Conservation (phyloP, 1,140 invertebrate genomes). For the Lepeophtheirus salmonis region DNA sequence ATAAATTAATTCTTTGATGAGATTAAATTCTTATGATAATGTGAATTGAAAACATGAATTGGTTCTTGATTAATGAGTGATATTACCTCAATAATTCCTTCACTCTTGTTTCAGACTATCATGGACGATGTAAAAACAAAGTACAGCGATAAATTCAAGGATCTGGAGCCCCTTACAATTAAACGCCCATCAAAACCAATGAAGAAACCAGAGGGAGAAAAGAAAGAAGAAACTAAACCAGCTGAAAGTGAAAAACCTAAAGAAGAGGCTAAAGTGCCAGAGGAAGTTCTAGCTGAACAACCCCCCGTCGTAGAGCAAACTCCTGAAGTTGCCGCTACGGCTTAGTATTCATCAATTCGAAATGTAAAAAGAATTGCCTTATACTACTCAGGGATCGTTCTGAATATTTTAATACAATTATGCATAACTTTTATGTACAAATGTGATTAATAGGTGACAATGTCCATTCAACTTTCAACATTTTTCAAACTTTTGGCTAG, state of each 20-base stretch:
- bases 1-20: not conserved
- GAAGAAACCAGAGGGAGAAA: not conserved
- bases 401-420: too few species aligned
- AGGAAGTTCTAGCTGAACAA: not conserved
- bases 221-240: constrained; percentile 3
- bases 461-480: too few species aligned
- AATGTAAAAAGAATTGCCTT: too few species aligned
- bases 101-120: not conserved
- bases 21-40: not conserved
- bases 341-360: too few species aligned
- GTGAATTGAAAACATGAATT: not conserved
- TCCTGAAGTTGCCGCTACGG: not conserved
- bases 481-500: too few species aligned
- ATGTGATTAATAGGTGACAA: too few species aligned
- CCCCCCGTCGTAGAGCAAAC: not conserved
- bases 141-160: constrained; percentile 13
- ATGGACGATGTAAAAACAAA: constrained; percentile 8
- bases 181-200: not conserved
- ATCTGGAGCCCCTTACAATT: constrained; percentile 25
- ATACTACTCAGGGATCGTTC: too few species aligned
- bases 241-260: not conserved
- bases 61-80: not conserved
- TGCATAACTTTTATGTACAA: too few species aligned
- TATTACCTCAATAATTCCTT: not conserved
- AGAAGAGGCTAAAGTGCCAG: not conserved